Evolutionary conservation across 2,113 vertebrate species (phyloP).

Genomic region (Euleptes europaea): DNA sequence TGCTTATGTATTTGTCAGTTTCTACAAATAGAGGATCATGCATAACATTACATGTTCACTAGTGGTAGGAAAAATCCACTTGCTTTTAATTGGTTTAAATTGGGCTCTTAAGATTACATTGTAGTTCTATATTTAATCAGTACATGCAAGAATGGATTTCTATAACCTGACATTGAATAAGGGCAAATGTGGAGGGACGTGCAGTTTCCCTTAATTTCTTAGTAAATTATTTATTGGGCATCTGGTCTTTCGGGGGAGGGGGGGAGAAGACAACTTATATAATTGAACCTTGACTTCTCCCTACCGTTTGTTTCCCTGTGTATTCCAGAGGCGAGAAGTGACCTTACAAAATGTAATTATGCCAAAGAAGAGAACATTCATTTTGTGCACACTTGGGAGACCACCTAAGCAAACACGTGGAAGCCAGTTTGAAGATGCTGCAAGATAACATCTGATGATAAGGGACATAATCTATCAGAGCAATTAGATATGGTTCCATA

Average conservation of each 20-base stretch:
- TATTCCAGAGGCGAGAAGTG: constrained; percentile 6
- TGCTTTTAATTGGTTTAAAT: constrained; percentile 12
- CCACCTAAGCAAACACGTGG: not conserved
- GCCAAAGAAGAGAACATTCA: not conserved
- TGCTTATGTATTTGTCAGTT: constrained; percentile 12
- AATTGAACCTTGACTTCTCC: not conserved
- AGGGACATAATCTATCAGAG: no score
- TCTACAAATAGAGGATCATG: not conserved
- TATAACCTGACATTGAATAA: constrained; percentile 13
- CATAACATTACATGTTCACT: constrained; percentile 1
- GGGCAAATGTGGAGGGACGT: constrained; percentile 9
- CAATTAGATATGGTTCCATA: no score
- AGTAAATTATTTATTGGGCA: constrained; percentile 1
- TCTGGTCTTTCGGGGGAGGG: not conserved
- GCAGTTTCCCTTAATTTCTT: not conserved
- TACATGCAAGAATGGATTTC: constrained; percentile 1
- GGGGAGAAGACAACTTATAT: not conserved
- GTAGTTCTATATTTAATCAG: not conserved
- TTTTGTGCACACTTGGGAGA: not conserved
- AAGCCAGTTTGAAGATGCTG: not conserved
- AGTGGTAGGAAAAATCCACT: not conserved
- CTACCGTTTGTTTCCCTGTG: not conserved
- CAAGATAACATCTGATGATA: not conserved
- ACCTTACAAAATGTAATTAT: constrained; percentile 7
- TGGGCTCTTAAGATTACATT: not conserved